Percentiles rank a stretch among this genome's conserved stretches.
Evolutionary conservation across 2,888 invertebrate genomes (phyloP).

Genomic region (Caenorhabditis sp.): DNA sequence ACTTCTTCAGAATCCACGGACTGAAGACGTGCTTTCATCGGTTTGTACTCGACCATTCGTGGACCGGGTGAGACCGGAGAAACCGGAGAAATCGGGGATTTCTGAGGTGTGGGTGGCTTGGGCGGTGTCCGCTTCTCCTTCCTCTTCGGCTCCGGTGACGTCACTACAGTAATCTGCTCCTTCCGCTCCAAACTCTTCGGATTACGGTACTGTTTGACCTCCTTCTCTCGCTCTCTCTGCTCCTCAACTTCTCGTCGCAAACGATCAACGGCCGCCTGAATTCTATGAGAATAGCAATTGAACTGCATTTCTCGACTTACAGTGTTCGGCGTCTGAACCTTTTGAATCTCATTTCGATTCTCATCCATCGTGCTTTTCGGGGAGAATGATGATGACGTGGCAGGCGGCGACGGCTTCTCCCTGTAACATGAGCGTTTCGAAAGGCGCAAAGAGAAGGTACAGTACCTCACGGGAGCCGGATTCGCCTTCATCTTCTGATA

Average conservation of each 20-base stretch:
- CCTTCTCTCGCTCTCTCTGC: constrained; percentile 38
- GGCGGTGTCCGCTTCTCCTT: background rate
- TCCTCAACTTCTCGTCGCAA: constrained; percentile 39
- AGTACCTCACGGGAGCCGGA: background rate
- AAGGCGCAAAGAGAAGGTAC: background rate
- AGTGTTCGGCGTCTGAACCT: background rate
- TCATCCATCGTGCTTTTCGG: constrained; percentile 26
- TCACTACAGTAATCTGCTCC: too few relatives aligned
- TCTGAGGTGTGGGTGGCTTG: background rate
- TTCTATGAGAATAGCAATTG: background rate
- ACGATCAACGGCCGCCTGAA: constrained; percentile 33
- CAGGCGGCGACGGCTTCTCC: constrained; percentile 5
- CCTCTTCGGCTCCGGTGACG: background rate
- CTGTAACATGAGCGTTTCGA: background rate
- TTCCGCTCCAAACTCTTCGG: constrained; percentile 5
- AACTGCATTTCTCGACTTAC: background rate
- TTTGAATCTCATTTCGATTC: constrained; percentile 40
- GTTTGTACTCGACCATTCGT: constrained; percentile 44
- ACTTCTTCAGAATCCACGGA: constrained; percentile 2
- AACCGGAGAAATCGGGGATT: background rate
- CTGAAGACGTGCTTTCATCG: constrained; percentile 35
- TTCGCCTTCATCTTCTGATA: constrained; percentile 8
- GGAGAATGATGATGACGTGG: constrained; percentile 8
- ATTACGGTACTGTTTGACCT: constrained; percentile 39
- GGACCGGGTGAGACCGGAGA: constrained; percentile 1